phyloP scores from a whole-genome alignment of 2,113 vertebrate species.

The Melanerpes aurifrons region DNA sequence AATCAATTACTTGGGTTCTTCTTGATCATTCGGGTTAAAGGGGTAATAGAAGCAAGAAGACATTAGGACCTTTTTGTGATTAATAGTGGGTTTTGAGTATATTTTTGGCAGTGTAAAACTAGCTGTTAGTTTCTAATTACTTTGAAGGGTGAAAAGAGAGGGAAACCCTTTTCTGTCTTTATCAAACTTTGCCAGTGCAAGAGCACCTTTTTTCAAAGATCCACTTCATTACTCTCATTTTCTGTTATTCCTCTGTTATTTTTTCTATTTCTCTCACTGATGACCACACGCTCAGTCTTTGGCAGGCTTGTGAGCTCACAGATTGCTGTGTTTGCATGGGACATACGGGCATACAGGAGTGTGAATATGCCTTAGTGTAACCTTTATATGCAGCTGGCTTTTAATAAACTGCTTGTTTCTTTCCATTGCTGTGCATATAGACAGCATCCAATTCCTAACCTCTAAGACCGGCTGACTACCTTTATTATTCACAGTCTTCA shows the following conservation, averaged over 20 bases:
- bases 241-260: not conserved
- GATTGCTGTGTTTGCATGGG: not conserved
- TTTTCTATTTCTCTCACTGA: not conserved
- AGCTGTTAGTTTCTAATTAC: conserved; percentile 33
- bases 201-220: not conserved
- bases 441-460: conserved; percentile 18
- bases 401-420: conserved; percentile 27
- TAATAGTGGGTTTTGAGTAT: conserved; percentile 27
- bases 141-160: conserved; percentile 6
- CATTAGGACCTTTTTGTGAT: conserved; percentile 40
- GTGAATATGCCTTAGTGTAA: not conserved
- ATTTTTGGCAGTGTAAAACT: conserved; percentile 21
- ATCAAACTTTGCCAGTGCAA: not conserved
- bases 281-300: not conserved
- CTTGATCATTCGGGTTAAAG: conserved; percentile 46
- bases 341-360: not conserved
- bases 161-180: conserved; percentile 25
- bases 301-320: not conserved
- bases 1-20: conserved; percentile 45
- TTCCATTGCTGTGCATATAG: not conserved
- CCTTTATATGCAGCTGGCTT: not conserved
- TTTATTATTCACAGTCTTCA: conserved; percentile 13
- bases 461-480: not conserved
- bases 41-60: conserved; percentile 18
- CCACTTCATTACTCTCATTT: conserved; percentile 21